Evolutionary conservation across 1,140 invertebrate species (phyloP), one percentile per base, ranked within the genome.

Genomic region (Atta cephalotes): DNA sequence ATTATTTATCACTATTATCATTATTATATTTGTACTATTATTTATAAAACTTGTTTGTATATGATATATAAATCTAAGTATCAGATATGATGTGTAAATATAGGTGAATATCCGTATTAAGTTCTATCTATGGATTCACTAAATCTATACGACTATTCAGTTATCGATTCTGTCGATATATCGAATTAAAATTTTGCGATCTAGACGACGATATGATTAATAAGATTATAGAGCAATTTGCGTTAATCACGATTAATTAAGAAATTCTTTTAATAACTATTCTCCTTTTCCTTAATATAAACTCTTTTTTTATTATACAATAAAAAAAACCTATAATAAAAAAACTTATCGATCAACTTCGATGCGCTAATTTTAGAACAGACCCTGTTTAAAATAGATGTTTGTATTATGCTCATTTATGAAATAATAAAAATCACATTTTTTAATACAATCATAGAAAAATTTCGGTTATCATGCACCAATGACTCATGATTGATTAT

Each of bases 401-500:
- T 12, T 12, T 56, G 2, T 45, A 45, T 14, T 21, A 45, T 39
- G 2, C 1, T 0, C 51, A 53, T 31, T 31, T 76, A 76, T 1
- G 21, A 51, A 49, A 53, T 53, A 12, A 53, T 18, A 12, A 62
- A 25, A 60, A 62, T 62, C 16, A 45, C 9, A 74, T 39, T 39
- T 53, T 28, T 53, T 72, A 39, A 21, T 35, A 21, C 5, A 10
- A 62, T 3, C 3, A 18, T 2, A 49, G 18, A 65, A 49, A 12
- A 5, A 7, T 14, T 31, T 45, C 6, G 5, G 16, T 28, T n/a
- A 18, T 28, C 49, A 31, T n/a, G 10, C 28, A 45, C 3, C 45
- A 53, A 79, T 35, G 21, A 21, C 1, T 58, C 12, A 76, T 16
- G 62, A 31, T 85, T 58, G n/a, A 53, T 35, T 62, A 21, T n/a